A percentile compares a stretch with the other conserved stretches of the same genome.
These are phyloP conservation scores for Piaya cayana DNA, from an alignment of 2,113 vertebrate species.

Conservation along the genomic window DNA sequence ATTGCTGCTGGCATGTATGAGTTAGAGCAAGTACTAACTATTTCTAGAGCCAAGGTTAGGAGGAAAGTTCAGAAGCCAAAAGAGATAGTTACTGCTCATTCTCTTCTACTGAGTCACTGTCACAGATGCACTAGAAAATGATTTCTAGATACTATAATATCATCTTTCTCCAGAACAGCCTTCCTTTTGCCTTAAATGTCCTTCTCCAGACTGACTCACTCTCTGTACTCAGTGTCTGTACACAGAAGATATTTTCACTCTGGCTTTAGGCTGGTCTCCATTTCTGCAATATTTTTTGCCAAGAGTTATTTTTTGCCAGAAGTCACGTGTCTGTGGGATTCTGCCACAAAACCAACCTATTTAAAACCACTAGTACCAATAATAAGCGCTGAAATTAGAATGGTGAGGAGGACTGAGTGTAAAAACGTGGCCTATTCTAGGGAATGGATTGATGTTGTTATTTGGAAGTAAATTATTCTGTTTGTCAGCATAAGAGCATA, in stretches of 20 bases:
- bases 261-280: neutral
- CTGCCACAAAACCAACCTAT: conserved; percentile 21
- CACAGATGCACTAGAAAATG: neutral
- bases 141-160: neutral
- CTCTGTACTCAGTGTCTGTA: neutral
- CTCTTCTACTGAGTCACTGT: neutral
- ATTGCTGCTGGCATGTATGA: neutral
- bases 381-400: conserved; percentile 23
- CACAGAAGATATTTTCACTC: neutral
- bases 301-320: neutral
- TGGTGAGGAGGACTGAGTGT: neutral
- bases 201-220: neutral
- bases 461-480: neutral
- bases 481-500: neutral
- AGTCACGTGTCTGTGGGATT: neutral
- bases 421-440: neutral
- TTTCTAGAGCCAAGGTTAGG: neutral
- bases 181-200: neutral
- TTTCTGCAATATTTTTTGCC: neutral
- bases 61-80: neutral
- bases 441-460: neutral
- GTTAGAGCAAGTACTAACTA: neutral
- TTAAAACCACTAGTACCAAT: conserved; percentile 18
- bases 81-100: neutral
- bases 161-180: neutral